Base-by-base conservation (phyloP, 1,140 invertebrate genomes). In the Lamellibrachia luymesi region DNA sequence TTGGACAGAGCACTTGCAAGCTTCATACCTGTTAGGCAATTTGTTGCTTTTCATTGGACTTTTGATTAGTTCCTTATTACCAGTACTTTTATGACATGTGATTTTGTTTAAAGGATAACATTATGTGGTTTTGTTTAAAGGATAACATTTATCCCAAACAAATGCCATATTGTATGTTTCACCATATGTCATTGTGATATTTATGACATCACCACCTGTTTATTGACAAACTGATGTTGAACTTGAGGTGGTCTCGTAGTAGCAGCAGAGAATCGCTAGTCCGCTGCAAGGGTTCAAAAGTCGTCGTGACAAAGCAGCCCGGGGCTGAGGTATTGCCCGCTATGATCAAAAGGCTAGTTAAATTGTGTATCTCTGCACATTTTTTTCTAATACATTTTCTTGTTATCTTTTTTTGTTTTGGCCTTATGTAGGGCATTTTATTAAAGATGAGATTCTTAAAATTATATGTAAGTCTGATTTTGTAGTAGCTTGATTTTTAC, bases 281-380 rank as follows among this genome's bases (percentile, higher is more conserved):
- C 64, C 64, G 64, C 64, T 80, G 64, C 64, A 80, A 80, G 64
- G 64, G 64, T 80, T 80, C 64, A 80, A 80, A 80, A 22, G 64
- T 80, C 64, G 64, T 80, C 13, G 64, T 80, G 64, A 80, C 64
- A 80, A 80, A 80, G 64, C 64, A 80, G 64, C 64, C 64, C 64
- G 64, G 64, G 64, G 64, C 64, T 80, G 64, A 80, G 64, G 64
- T 80, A 80, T 80, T 80, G 64, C 64, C 64, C 13, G 64, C 64
- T 80, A 80, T 80, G 64, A 80, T 80, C 64, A 80, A 80, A 80
- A 80, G 64, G 64, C 64, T 80, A 80, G 64, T 80, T 80, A 80
- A 80, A 22, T 80, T 80, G 64, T 80, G 64, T 80, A 80, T 80
- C 38, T 80, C 64, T 80, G 64, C 64, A 80, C 64, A 80, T 4